These are phyloP conservation scores for Eulithis testata DNA, from an alignment of 2,888 invertebrate species.

Conservation along the genomic window DNA sequence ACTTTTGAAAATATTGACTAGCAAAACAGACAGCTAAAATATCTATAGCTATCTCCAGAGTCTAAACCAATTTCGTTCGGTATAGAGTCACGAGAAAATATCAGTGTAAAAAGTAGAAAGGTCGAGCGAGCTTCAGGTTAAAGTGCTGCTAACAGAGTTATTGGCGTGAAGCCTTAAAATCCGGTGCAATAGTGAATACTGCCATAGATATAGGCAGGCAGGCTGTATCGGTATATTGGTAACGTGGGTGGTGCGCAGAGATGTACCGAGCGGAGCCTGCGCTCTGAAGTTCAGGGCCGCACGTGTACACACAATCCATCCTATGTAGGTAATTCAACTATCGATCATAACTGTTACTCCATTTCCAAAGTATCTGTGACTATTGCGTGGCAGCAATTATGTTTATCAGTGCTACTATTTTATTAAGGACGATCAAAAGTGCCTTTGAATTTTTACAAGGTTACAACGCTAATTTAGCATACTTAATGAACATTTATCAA, in stretches of 20 bases:
- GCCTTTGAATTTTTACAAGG: constrained; percentile 38
- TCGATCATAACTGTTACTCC: constrained; percentile 19
- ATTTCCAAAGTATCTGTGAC: constrained; percentile 11
- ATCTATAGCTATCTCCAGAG: too few species aligned
- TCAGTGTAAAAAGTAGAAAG: too few species aligned
- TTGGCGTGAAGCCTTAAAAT: neutral
- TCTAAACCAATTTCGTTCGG: too few species aligned
- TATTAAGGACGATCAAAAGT: constrained; percentile 33
- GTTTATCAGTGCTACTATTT: constrained; percentile 30
- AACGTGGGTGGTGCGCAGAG: constrained; percentile 29
- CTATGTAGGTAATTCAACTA: constrained; percentile 21
- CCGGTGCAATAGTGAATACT: constrained; percentile 9
- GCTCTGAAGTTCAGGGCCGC: constrained; percentile 40
- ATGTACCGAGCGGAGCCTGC: constrained; percentile 32
- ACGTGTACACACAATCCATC: constrained; percentile 25
- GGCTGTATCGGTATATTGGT: constrained; percentile 13
- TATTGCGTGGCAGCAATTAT: constrained; percentile 4
- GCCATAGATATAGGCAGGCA: neutral
- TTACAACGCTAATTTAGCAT: constrained; percentile 20
- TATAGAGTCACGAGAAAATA: too few species aligned
- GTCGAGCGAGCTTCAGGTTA: too few species aligned
- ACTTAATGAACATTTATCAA: constrained; percentile 32
- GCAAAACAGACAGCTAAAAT: too few species aligned
- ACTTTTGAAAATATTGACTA: too few species aligned
- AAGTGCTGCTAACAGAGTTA: neutral